These are phyloP conservation scores for Falco cherrug DNA, from an alignment of 2,797 vertebrate species.

Conservation along the genomic window DNA sequence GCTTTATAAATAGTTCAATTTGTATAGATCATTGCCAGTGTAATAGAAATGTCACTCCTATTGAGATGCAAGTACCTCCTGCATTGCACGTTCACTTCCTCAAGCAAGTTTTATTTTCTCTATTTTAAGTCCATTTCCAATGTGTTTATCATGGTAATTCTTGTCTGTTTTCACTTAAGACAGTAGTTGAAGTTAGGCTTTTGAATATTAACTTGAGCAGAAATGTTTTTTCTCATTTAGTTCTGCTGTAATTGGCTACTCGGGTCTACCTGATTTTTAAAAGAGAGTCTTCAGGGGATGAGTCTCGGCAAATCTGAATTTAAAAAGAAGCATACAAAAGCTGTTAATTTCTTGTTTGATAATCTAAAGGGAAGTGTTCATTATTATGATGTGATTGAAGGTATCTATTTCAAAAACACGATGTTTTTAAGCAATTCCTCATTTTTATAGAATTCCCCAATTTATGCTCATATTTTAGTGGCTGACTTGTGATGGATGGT, in stretches of 20 bases:
- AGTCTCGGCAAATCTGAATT: not conserved
- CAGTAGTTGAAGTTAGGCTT: not conserved
- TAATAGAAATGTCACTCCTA: not conserved
- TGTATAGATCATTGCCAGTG: not conserved
- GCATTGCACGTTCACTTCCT: not conserved
- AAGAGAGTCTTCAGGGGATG: not conserved
- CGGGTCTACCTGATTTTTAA: not conserved
- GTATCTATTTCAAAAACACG: not conserved
- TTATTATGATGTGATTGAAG: slow-evolving; percentile 58
- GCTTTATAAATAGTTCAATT: not conserved
- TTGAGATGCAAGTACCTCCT: not conserved
- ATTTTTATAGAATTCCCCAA: not conserved
- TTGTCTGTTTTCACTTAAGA: not conserved
- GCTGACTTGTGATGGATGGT: slow-evolving; percentile 7
- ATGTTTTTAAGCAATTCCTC: not conserved
- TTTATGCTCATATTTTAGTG: not conserved
- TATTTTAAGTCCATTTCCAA: not conserved
- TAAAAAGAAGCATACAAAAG: not conserved
- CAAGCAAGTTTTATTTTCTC: not conserved
- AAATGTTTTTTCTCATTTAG: not conserved
- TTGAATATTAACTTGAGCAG: not conserved
- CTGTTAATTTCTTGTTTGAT: not conserved
- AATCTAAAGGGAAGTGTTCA: not conserved
- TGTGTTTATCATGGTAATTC: not conserved
- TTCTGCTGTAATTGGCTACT: not conserved